Evolutionary conservation across 2,888 invertebrate genomes (phyloP), one percentile per base, ranked within the genome.

Genomic region (Arge pagana): DNA sequence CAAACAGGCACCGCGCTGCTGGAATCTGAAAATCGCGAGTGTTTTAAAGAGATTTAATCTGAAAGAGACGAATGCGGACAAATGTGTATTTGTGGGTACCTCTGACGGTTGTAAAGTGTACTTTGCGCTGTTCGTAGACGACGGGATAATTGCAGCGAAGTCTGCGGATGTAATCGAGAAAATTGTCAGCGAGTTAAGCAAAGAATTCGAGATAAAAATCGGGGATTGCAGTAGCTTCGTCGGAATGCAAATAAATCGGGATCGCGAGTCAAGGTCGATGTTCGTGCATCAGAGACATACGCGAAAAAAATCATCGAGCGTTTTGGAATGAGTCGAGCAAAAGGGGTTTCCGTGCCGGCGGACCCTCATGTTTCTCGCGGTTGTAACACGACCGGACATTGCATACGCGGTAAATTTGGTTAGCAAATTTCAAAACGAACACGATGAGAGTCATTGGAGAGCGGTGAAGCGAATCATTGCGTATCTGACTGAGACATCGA

Each of bases 301-400:
- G 11, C 21, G 5, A 18, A 7, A 11, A 37, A 37, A 37, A 37
- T 37, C 18, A 37, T 37, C 10, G 37, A 37, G 19, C 18, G 10
- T n/a, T 37, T 37, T 11, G 15, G n/a, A 3, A 37, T 37, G 19
- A 10, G 8, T 18, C n/a, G 21, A 1, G 37, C 37, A n/a, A 37
- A 37, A 18, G 19, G 8, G n/a, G 19, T 37, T 3, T 5, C 19
- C 19, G 2, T 37, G 1, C 37, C 37, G 4, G 37, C 37, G 8
- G 37, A 37, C n/a, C 37, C 37, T 2, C 18, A 37, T 3, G n/a
- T n/a, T 59, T 35, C 19, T 62, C 11, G 31, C 64, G 0, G 24
- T 45, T 0, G 57, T 61, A 1, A 52, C 59, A 2, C 37, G 57
- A 0, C 58, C 61, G 0, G 59, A 63, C 15, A 61, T 63, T 10